These are phyloP conservation scores for Trichopria drosophilae DNA, from an alignment of 2,888 invertebrate genomes.

Conservation along the genomic window DNA sequence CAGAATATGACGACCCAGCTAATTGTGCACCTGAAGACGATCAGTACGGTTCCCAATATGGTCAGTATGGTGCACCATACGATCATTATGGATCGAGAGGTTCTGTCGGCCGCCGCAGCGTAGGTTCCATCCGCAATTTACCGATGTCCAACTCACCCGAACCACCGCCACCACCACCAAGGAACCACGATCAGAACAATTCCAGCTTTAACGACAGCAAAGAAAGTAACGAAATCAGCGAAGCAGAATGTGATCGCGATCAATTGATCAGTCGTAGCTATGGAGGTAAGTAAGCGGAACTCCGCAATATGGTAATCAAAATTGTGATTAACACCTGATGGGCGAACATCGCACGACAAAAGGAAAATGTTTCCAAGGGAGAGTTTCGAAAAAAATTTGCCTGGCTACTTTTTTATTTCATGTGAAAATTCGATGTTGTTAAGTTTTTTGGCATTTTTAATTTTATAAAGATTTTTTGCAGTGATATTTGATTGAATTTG, in stretches of 20 bases:
- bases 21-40: slow-evolving; percentile 90
- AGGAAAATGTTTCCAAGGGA: no score
- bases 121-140: slow-evolving; percentile 65
- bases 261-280: slow-evolving; percentile 78
- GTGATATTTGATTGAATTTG: no score
- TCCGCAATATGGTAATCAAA: no score
- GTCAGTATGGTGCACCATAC: slow-evolving; percentile 80
- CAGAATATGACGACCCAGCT: slow-evolving; percentile 92
- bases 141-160: slow-evolving; percentile 65
- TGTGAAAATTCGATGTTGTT: no score
- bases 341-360: no score
- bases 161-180: slow-evolving; percentile 75
- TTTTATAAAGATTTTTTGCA: no score
- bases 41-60: slow-evolving; percentile 86
- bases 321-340: no score
- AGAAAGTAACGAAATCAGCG: slow-evolving; percentile 92
- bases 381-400: no score
- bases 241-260: slow-evolving; percentile 89
- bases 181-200: slow-evolving; percentile 78
- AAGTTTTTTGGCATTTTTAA: no score
- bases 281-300: slow-evolving; percentile 68
- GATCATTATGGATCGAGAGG: slow-evolving; percentile 88
- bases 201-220: slow-evolving; percentile 88
- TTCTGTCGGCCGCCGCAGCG: slow-evolving; percentile 70
- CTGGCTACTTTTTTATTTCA: no score